Evolutionary conservation across 2,888 invertebrate species (phyloP).

Genomic region (Ophion ventricosus): DNA sequence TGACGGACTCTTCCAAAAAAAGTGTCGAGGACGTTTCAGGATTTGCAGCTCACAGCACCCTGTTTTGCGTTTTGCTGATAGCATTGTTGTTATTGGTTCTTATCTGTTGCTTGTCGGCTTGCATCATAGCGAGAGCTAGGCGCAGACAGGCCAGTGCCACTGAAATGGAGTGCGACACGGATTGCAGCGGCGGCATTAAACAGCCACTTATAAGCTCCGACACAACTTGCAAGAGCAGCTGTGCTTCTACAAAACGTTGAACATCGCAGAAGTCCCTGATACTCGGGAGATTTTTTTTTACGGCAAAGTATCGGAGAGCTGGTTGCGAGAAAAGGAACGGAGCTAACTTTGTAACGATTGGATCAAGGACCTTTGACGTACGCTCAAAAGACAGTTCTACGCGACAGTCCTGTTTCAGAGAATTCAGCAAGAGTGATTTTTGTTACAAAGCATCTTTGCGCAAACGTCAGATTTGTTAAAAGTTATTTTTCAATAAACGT

Average conservation of each 20-base stretch:
- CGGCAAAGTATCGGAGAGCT: background rate
- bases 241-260: constrained; percentile 46
- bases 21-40: constrained; percentile 31
- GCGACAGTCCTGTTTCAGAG: background rate
- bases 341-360: background rate
- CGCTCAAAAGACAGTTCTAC: background rate
- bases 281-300: background rate
- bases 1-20: background rate
- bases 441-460: background rate
- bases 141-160: constrained; percentile 65
- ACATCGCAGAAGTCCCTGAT: background rate
- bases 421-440: background rate
- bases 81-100: constrained; percentile 71
- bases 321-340: background rate
- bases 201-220: constrained; percentile 73
- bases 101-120: constrained; percentile 74
- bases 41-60: constrained; percentile 64
- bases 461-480: constrained; percentile 1
- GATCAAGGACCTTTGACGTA: background rate
- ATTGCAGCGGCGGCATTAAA: constrained; percentile 71
- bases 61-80: constrained; percentile 70
- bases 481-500: constrained; percentile 1
- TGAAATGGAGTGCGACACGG: constrained; percentile 73
- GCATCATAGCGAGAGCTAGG: constrained; percentile 72
- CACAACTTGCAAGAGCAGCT: constrained; percentile 64